Conservation (phyloP, 1,140 invertebrate species). For the Neodiprion pinetum region DNA sequence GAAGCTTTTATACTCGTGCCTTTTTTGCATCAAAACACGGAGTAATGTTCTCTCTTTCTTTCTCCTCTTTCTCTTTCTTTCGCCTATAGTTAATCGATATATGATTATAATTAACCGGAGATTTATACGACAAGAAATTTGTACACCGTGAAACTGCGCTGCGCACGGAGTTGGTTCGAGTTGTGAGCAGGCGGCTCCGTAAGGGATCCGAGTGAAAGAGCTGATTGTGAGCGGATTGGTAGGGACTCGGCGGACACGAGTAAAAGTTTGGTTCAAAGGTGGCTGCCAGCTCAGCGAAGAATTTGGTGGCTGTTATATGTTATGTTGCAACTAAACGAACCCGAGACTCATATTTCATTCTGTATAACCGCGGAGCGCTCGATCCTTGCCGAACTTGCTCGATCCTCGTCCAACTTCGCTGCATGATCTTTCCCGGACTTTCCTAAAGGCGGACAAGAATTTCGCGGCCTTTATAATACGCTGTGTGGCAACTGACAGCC, state of each 20-base stretch:
- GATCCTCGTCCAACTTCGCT: neutral
- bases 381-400: neutral
- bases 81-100: neutral
- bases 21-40: neutral
- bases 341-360: slow-evolving; percentile 1
- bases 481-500: neutral
- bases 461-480: neutral
- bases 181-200: neutral
- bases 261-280: slow-evolving; percentile 7
- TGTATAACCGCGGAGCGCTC: neutral
- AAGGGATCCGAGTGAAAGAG: slow-evolving; percentile 7
- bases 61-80: neutral
- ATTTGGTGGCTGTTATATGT: slow-evolving; percentile 5
- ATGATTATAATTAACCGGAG: neutral
- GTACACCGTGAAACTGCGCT: no score
- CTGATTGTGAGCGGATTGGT: neutral
- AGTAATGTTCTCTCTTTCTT: neutral
- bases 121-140: neutral
- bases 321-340: slow-evolving; percentile 7
- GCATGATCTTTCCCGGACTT: neutral
- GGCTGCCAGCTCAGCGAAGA: neutral
- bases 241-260: neutral
- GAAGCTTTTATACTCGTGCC: no score
- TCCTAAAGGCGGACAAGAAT: neutral
- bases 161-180: neutral